Conservation (phyloP, 2,888 invertebrate species). For the Phoronis australis region DNA sequence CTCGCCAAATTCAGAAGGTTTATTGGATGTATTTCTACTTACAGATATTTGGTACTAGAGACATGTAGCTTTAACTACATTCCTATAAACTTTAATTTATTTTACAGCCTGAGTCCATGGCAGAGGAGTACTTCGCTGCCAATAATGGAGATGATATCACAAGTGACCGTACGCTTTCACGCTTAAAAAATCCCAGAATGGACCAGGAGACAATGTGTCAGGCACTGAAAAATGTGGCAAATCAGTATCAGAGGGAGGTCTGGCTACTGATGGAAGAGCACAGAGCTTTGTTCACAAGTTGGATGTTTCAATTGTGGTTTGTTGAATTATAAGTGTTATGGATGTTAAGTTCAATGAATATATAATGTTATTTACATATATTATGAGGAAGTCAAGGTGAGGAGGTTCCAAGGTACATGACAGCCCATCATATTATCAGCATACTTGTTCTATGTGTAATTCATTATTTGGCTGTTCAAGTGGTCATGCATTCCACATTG, state of each 20-base stretch:
- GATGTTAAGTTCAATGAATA: background rate
- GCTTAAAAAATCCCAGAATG: slow-evolving; percentile 38
- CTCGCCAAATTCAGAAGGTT: too few relatives aligned
- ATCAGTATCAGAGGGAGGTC: slow-evolving; percentile 27
- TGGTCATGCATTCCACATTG: too few relatives aligned
- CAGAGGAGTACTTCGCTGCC: slow-evolving; percentile 40
- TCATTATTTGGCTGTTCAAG: too few relatives aligned
- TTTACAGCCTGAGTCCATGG: too few relatives aligned
- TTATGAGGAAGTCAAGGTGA: background rate
- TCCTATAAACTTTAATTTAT: too few relatives aligned
- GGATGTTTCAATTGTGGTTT: slow-evolving; percentile 49
- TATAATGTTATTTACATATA: background rate
- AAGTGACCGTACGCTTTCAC: slow-evolving; percentile 45
- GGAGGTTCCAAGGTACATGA: too few relatives aligned
- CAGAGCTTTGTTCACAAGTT: slow-evolving; percentile 28
- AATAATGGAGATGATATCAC: slow-evolving; percentile 30
- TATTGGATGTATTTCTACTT: too few relatives aligned
- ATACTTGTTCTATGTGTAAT: too few relatives aligned
- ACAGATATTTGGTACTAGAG: too few relatives aligned
- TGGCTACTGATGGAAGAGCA: slow-evolving; percentile 28
- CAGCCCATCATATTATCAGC: too few relatives aligned
- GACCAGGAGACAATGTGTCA: slow-evolving; percentile 33
- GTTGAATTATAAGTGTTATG: slow-evolving; percentile 1
- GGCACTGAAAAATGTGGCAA: slow-evolving; percentile 22
- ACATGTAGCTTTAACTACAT: too few relatives aligned